Evolutionary conservation across 2,113 vertebrate genomes (phyloP), one percentile per base, ranked within the genome.

Genomic region (Telmatochromis sp.): DNA sequence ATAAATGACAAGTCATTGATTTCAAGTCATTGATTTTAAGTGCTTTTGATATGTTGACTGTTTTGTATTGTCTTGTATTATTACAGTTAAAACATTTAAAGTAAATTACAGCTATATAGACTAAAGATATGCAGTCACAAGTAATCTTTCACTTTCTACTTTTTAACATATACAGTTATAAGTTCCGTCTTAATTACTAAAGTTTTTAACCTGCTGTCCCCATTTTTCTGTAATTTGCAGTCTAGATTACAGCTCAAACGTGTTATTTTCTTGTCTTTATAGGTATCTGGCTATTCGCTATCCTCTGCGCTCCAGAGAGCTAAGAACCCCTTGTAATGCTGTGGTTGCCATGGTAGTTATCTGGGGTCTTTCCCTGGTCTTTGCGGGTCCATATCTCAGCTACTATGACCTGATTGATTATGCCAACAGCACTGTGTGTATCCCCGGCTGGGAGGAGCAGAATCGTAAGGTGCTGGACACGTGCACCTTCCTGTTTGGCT

Each of bases 261-360:
- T n/a, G 5, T 31, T 28, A 78, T 84, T 60, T 94, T 14, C 35
- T 17, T 14, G 47, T 92, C 86, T 75, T 14, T 79, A 3, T 79
- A 98, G 97, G 91, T 98, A 98, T 85, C 91, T 98, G 92, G 97
- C 97, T 73, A 98, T 98, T 33, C 96, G 97, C 47, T 98, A 98
- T 82, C 97, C 97, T 0, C 94, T 98, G 79, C 96, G 96, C 28
- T 98, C 97, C 82, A 94, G 97, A 81, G 97, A 98, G 89, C 93
- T 98, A 13, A 91, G 97, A 4, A 98, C 97, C 0, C 97, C 97
- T 1, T 97, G 95, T 86, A 97, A 97, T 2, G 96, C 97, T 0
- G 94, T 97, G 7, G 96, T 96, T 2, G 96, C 97, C 83, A 97
- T 97, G 96, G 97, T 96, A 70, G 93, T 97, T 75, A 98, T 98